Conservation (phyloP, 1,140 invertebrate genomes). For the Chrysopa pallens region DNA sequence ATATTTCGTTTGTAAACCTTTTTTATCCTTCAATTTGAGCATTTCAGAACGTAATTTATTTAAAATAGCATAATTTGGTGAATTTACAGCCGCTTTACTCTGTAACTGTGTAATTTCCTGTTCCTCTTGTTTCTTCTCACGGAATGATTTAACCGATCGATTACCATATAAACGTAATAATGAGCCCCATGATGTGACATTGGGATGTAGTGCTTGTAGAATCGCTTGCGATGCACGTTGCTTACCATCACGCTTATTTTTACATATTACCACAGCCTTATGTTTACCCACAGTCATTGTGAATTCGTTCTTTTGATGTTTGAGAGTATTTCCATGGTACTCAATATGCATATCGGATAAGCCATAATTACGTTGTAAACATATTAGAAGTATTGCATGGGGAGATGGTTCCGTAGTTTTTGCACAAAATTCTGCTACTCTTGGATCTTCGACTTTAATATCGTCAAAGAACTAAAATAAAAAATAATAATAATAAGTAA, state of each 20-base stretch:
- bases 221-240: constrained; percentile 92
- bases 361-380: constrained; percentile 84
- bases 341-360: constrained; percentile 74
- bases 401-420: constrained; percentile 90
- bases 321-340: constrained; percentile 61
- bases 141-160: constrained; percentile 77
- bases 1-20: no score
- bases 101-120: constrained; percentile 85
- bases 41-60: constrained; percentile 81
- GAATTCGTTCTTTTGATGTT: constrained; percentile 87
- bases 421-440: constrained; percentile 83
- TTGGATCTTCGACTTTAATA: constrained; percentile 80
- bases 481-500: neutral
- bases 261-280: constrained; percentile 69
- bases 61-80: constrained; percentile 85
- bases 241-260: constrained; percentile 96
- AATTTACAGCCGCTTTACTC: constrained; percentile 75
- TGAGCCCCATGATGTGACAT: constrained; percentile 89
- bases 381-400: constrained; percentile 82
- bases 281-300: constrained; percentile 90
- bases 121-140: constrained; percentile 87
- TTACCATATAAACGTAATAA: constrained; percentile 84
- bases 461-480: constrained; percentile 72
- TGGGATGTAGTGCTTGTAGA: constrained; percentile 75
- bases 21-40: constrained; percentile 52